Evolutionary conservation across 2,797 vertebrate genomes (phyloP).

Genomic region (Graptemys geographica): DNA sequence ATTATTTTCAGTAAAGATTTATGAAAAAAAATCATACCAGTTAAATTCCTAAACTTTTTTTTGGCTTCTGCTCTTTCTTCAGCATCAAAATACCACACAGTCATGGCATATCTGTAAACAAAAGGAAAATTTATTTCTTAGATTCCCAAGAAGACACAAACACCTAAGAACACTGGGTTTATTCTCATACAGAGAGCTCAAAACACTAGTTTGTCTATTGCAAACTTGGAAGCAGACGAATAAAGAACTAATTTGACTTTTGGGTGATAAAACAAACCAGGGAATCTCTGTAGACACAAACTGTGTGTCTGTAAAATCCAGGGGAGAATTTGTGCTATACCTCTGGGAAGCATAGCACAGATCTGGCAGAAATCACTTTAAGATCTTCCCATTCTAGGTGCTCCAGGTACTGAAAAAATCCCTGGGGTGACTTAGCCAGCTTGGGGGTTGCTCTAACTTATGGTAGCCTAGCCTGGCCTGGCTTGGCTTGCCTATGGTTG

Average conservation of each 20-base stretch:
- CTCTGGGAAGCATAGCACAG: background rate
- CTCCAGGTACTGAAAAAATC: background rate
- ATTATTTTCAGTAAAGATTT: background rate
- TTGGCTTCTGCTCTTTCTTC: slow-evolving; percentile 95
- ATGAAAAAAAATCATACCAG: slow-evolving; percentile 78
- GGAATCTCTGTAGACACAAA: background rate
- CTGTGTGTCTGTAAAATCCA: background rate
- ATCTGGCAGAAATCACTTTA: slow-evolving; percentile 26
- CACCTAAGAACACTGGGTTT: background rate
- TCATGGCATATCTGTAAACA: slow-evolving; percentile 91
- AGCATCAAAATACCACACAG: slow-evolving; percentile 97
- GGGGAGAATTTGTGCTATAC: background rate
- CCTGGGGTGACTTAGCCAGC: background rate
- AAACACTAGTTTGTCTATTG: background rate
- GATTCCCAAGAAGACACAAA: background rate
- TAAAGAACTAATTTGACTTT: background rate
- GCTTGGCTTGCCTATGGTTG: background rate
- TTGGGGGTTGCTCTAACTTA: slow-evolving; percentile 1
- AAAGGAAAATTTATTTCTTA: slow-evolving; percentile 41
- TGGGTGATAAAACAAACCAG: background rate
- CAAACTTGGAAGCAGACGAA: background rate
- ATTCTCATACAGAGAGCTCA: background rate
- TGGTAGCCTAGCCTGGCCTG: slow-evolving; percentile 43
- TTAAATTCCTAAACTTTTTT: slow-evolving; percentile 88
- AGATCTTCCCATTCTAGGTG: background rate